Conservation (phyloP, 2,888 invertebrate genomes). For the Pterostichus madidus region DNA sequence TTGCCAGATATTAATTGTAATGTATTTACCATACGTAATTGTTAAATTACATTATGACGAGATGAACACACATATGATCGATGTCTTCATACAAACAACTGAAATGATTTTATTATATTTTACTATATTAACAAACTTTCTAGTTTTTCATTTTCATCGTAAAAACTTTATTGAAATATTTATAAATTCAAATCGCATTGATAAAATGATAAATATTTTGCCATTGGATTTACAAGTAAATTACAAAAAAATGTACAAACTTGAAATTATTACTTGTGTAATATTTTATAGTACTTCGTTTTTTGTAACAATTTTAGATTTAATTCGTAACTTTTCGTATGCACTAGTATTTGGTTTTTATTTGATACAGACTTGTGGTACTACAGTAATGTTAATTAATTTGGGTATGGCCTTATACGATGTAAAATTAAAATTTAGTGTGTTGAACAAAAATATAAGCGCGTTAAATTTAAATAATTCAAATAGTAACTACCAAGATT, state of each 20-base stretch:
- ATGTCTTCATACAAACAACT: background rate
- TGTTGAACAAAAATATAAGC: background rate
- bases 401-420: conserved; percentile 6
- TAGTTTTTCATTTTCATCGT: conserved; percentile 14
- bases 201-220: background rate
- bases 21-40: background rate
- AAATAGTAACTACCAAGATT: no score
- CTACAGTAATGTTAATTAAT: background rate
- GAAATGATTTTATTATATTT: background rate
- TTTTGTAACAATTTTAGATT: no score
- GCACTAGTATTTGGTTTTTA: background rate
- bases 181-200: background rate
- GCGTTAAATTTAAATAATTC: background rate
- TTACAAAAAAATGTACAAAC: background rate
- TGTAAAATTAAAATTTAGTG: conserved; percentile 6
- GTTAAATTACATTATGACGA: background rate
- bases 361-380: background rate
- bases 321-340: no score
- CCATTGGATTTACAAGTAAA: background rate
- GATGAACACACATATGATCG: background rate
- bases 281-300: background rate
- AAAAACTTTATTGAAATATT: background rate
- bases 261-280: background rate
- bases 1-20: background rate
- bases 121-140: background rate